Conservation (phyloP, 2,797 vertebrate genomes). For the Huso huso region DNA sequence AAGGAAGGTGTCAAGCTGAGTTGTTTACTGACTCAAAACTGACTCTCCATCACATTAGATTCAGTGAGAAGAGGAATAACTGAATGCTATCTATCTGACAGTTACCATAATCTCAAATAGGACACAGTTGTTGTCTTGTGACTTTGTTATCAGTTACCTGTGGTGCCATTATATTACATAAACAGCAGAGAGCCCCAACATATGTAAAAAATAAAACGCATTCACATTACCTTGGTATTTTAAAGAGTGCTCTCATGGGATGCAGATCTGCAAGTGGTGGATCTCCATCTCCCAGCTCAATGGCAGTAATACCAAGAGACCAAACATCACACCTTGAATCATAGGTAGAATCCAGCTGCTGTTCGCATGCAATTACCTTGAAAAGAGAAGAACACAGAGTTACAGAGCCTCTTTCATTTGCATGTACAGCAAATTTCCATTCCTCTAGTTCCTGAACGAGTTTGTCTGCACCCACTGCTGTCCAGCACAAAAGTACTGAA, state of each 20-base stretch:
- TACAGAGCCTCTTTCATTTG: background rate
- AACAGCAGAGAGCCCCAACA: too few relatives aligned
- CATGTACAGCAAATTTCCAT: background rate
- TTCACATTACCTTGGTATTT: constrained; percentile 82
- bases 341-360: constrained; percentile 90
- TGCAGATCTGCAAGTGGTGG: constrained; percentile 90
- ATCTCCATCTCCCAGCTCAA: constrained; percentile 90
- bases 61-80: too few relatives aligned
- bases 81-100: too few relatives aligned
- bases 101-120: too few relatives aligned
- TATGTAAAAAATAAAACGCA: background rate
- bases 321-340: constrained; percentile 93
- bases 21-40: too few relatives aligned
- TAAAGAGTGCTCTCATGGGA: constrained; percentile 97
- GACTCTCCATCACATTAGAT: too few relatives aligned
- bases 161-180: too few relatives aligned
- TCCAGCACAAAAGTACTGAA: too few relatives aligned
- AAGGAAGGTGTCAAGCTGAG: too few relatives aligned
- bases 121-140: background rate
- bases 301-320: constrained; percentile 92
- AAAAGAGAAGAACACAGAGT: background rate
- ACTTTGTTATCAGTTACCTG: too few relatives aligned
- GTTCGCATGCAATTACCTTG: constrained; percentile 93
- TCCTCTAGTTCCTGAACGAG: background rate
- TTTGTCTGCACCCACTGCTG: background rate